These are phyloP conservation scores for Orchesella flavescens DNA, from an alignment of 2,888 invertebrate genomes.

Conservation along the genomic window DNA sequence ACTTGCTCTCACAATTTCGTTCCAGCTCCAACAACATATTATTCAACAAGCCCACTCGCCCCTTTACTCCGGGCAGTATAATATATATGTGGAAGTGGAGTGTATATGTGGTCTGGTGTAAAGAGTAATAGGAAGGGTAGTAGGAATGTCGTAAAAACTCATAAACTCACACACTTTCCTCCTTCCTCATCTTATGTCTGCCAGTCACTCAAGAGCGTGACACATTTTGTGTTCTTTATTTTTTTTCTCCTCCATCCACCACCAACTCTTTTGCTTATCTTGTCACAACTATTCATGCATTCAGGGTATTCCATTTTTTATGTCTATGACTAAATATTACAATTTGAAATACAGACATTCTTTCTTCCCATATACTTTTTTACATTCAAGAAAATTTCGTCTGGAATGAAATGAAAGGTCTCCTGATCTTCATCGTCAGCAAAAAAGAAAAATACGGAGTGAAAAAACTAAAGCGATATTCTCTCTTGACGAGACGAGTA, in stretches of 20 bases:
- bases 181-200: conserved; percentile 39
- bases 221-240: conserved; percentile 57
- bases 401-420: conserved; percentile 47
- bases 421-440: conserved; percentile 55
- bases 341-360: conserved; percentile 9
- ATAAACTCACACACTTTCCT: conserved; percentile 57
- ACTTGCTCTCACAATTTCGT: no score
- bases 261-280: conserved; percentile 53
- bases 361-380: conserved; percentile 13
- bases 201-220: conserved; percentile 63
- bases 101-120: conserved; percentile 9
- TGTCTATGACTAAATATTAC: conserved; percentile 32
- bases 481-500: conserved; percentile 2
- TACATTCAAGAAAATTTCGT: conserved; percentile 25
- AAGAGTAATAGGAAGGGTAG: conserved; percentile 35
- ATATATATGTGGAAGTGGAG: conserved; percentile 12
- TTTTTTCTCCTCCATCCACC: conserved; percentile 33
- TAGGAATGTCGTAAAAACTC: conserved; percentile 63
- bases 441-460: conserved; percentile 53
- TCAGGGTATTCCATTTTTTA: conserved; percentile 42
- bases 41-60: conserved; percentile 15
- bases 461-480: conserved; percentile 20
- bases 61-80: neutral
- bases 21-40: no score
- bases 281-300: conserved; percentile 59